Conservation (phyloP, 2,113 vertebrate species). For the Caracal caracal region DNA sequence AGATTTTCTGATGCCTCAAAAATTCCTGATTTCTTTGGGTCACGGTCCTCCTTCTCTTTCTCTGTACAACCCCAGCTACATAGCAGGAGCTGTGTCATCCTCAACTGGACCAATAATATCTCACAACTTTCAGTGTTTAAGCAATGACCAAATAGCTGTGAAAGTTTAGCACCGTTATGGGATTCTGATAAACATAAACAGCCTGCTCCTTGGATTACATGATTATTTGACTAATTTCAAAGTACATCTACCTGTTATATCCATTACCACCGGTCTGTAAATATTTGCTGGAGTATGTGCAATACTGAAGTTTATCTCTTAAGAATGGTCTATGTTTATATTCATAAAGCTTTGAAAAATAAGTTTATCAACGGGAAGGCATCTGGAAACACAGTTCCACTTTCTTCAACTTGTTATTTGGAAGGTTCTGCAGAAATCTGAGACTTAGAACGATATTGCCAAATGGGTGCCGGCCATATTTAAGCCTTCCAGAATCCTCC, state of each 20-base stretch:
- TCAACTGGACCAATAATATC: neutral
- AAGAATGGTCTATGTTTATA: neutral
- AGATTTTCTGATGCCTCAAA: neutral
- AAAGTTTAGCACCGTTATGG: neutral
- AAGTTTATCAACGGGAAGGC: neutral
- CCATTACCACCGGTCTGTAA: neutral
- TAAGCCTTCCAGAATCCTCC: neutral
- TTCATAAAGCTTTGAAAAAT: neutral
- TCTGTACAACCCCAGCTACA: accelerated
- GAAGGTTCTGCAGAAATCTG: neutral
- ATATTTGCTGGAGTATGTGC: neutral
- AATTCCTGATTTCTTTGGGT: neutral
- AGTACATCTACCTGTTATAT: neutral
- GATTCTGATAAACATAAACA: neutral
- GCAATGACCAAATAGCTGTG: neutral
- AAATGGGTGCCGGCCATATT: neutral
- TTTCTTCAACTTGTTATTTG: neutral
- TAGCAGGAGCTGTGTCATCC: neutral
- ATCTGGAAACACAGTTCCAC: neutral
- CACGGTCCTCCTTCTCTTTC: accelerated
- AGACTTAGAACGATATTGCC: neutral
- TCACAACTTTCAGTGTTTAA: neutral
- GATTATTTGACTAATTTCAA: neutral
- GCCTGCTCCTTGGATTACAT: neutral
- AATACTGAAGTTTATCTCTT: neutral